phyloP scores from a whole-genome alignment of 2,888 invertebrate species.

The Mesorhabditis belari region DNA sequence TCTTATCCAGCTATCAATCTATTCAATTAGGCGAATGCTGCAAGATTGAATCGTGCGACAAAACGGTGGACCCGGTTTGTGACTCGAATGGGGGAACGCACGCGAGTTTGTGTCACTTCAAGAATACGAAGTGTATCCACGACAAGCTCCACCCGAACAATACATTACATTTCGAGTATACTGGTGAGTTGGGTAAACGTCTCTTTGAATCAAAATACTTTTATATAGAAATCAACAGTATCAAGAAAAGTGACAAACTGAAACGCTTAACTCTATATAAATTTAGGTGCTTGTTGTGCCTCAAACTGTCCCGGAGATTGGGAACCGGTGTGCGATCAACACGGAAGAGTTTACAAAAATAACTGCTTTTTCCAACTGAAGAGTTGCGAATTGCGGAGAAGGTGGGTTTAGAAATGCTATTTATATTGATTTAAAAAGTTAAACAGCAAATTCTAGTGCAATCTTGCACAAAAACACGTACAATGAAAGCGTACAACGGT shows the following conservation, averaged over 20 bases:
- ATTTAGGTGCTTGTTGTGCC: conserved; percentile 31
- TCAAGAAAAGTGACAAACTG: too few relatives aligned
- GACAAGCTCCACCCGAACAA: conserved; percentile 34
- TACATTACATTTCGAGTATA: conserved; percentile 25
- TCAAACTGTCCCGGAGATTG: conserved; percentile 21
- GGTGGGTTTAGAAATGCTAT: conserved; percentile 4
- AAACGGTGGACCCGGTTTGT: conserved; percentile 33
- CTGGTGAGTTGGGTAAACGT: conserved; percentile 10
- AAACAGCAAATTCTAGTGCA: neutral
- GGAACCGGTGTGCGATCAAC: conserved; percentile 33
- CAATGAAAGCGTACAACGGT: too few relatives aligned
- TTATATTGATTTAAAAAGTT: neutral
- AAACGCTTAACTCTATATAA: too few relatives aligned
- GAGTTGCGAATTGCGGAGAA: conserved; percentile 25
- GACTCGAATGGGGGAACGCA: conserved; percentile 36
- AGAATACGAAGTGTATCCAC: conserved; percentile 42
- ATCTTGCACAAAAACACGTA: conserved; percentile 16
- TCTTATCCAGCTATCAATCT: neutral
- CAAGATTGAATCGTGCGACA: conserved; percentile 27
- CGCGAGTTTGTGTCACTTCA: conserved; percentile 37
- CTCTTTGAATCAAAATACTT: neutral
- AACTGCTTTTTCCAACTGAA: conserved; percentile 23
- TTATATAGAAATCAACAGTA: neutral
- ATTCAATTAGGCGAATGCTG: conserved; percentile 35
- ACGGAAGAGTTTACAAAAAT: conserved; percentile 29